Evolutionary conservation across 2,113 vertebrate genomes (phyloP).

Genomic region (Mustela nigripes): DNA sequence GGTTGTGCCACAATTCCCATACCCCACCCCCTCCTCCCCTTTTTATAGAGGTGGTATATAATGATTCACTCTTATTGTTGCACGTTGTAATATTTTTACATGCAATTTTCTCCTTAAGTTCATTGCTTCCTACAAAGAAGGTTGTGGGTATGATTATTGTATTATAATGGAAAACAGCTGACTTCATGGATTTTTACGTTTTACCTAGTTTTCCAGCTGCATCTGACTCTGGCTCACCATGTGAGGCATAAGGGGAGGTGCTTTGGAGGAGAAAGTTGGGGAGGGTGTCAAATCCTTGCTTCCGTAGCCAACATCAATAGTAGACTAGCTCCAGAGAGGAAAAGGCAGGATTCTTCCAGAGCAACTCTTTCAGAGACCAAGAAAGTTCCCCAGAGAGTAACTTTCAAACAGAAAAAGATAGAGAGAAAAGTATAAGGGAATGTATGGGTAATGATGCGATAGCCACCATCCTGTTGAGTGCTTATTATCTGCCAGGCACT

Average conservation of each 20-base stretch:
- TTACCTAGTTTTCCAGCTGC: constrained; percentile 76
- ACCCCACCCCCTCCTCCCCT: not conserved
- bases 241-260: constrained; percentile 14
- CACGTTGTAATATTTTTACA: constrained; percentile 71
- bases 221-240: constrained; percentile 69
- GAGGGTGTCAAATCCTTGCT: not conserved
- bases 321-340: not conserved
- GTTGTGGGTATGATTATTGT: constrained; percentile 72
- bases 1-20: not conserved
- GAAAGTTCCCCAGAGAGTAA: not conserved
- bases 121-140: constrained; percentile 71
- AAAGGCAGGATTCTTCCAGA: not conserved
- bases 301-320: constrained; percentile 10
- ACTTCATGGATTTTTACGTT: constrained; percentile 74
- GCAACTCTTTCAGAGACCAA: not conserved
- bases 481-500: not conserved
- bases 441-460: not conserved
- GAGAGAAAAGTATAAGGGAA: not conserved
- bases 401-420: not conserved
- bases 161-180: constrained; percentile 79
- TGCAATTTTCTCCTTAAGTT: constrained; percentile 78
- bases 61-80: constrained; percentile 61
- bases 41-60: constrained; percentile 50
- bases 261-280: not conserved
- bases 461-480: not conserved